Evolutionary conservation across 2,113 vertebrate genomes (phyloP), one percentile per base, ranked within the genome.

Genomic region (Crotalus horridus): DNA sequence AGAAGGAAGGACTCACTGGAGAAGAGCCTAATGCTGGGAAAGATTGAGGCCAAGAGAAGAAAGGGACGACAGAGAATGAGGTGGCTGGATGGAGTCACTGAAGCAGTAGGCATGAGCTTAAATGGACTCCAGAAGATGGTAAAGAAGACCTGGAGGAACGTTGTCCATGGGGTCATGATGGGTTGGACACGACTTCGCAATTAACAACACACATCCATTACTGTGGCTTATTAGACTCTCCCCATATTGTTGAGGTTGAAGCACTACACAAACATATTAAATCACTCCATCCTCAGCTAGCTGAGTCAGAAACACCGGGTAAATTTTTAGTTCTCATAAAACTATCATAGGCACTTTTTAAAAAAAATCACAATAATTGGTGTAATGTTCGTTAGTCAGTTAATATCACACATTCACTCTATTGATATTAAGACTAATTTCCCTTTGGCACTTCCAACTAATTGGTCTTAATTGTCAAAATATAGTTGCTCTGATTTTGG

Each of bases 391-490:
- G 0, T 93, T 91, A 95, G 93, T 87, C 13, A 93, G 74, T 93
- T 13, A 12, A 95, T 74, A 93, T 59, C 54, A 56, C 2, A 90
- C 10, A 59, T 93, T 94, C 1, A 0, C 13, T 94, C 91, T 95
- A 23, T 48, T 91, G 43, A 59, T 20, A 59, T 90, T 91, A 96
- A 93, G 33, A 87, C 20, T 93, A 91, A 94, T 90, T 93, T 92
- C 13, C 91, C n/a, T 95, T 96, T 91, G 94, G 61, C 87, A 12
- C 4, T 91, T 96, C 64, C 94, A 93, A 91, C 89, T 94, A 94
- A 85, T 91, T 92, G 26, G 11, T 81, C 87, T 92, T 93, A 94
- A 94, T 91, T 94, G 89, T 56, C 54, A 91, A 86, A 55, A 95
- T 26, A 85, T 59, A 94, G 89, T 15, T 89, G 23, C 54, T 95